These are phyloP conservation scores for Pseudanteris insignis DNA, from an alignment of 2,888 invertebrate genomes.

Conservation along the genomic window DNA sequence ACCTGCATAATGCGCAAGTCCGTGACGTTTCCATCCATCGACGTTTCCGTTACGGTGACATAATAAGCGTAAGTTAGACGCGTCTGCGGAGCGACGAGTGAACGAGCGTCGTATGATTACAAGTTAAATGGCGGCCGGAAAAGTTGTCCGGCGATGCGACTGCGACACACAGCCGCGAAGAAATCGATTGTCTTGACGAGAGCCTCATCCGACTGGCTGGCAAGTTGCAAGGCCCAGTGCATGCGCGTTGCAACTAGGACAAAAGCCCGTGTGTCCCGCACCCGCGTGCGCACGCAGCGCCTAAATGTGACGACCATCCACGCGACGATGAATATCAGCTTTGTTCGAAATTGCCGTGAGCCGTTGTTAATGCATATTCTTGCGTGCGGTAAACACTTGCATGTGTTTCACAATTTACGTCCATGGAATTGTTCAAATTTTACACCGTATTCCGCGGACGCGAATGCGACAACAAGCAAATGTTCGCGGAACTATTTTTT, in stretches of 20 bases:
- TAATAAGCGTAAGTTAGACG: too few relatives aligned
- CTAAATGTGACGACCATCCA: slow-evolving; percentile 34
- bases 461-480: too few relatives aligned
- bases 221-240: slow-evolving; percentile 41
- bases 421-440: slow-evolving; percentile 13
- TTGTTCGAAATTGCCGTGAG: slow-evolving; percentile 26
- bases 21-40: too few relatives aligned
- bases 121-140: slow-evolving; percentile 38
- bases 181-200: slow-evolving; percentile 46
- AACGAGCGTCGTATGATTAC: not conserved
- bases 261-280: slow-evolving; percentile 32
- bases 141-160: slow-evolving; percentile 32
- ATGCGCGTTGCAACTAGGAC: slow-evolving; percentile 48
- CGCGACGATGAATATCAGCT: slow-evolving; percentile 26
- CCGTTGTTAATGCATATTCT: slow-evolving; percentile 11
- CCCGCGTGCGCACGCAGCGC: slow-evolving; percentile 1
- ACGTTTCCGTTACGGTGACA: too few relatives aligned
- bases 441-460: too few relatives aligned
- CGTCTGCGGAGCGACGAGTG: not conserved
- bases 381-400: slow-evolving; percentile 17
- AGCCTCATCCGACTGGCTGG: slow-evolving; percentile 37
- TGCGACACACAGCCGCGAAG: slow-evolving; percentile 33
- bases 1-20: too few relatives aligned
- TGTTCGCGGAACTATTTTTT: too few relatives aligned
- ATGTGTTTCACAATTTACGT: not conserved